Conservation (phyloP, 2,113 vertebrate species). For the Sclerurus mexicanus region DNA sequence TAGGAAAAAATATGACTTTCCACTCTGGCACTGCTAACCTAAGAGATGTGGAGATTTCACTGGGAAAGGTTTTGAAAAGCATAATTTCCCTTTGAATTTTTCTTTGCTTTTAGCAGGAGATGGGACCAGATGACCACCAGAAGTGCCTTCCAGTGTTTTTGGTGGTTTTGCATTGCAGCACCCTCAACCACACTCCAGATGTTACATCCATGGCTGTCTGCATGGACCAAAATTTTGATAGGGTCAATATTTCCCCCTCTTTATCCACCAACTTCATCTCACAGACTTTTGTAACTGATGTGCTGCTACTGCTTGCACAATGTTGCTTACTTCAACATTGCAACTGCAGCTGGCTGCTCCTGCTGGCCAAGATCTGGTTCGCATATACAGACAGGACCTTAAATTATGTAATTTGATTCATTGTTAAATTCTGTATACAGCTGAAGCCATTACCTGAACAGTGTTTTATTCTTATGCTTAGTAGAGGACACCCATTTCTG, state of each 20-base stretch:
- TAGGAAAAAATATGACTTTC: background rate
- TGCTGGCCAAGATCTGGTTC: background rate
- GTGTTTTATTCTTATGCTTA: fast-evolving
- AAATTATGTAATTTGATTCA: background rate
- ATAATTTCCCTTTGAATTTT: background rate
- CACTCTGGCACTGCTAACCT: background rate
- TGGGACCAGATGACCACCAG: background rate
- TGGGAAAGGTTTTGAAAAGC: background rate
- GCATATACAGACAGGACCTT: background rate
- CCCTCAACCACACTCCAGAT: background rate
- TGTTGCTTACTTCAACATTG: background rate
- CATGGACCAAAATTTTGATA: background rate
- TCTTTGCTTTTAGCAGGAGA: background rate
- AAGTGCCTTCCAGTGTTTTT: background rate
- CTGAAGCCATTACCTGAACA: background rate
- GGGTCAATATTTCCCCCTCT: background rate
- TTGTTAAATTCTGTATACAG: background rate
- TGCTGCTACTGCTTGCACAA: fast-evolving
- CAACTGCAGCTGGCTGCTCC: background rate
- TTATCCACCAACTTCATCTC: background rate
- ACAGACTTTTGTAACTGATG: background rate
- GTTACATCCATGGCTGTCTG: background rate
- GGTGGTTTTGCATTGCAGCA: background rate
- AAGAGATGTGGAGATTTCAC: background rate
- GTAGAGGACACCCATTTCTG: background rate